Percentiles rank a stretch among this genome's conserved stretches.
These are phyloP conservation scores for Brachionus rubens DNA, from an alignment of 1,140 invertebrate species.

Conservation along the genomic window DNA sequence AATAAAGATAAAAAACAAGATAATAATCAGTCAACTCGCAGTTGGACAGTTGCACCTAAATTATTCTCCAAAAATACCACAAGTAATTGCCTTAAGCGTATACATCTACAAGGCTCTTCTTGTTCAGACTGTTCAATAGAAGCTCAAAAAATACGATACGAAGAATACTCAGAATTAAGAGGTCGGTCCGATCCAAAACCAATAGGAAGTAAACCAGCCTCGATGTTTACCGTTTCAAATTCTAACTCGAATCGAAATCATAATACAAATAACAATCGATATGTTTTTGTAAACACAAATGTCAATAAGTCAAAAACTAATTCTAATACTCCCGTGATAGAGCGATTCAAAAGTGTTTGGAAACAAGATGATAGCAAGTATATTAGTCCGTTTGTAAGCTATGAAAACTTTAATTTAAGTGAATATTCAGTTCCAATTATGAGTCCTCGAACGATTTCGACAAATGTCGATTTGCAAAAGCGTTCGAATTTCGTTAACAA, in stretches of 20 bases:
- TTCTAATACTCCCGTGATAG: not conserved
- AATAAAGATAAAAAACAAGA: not conserved
- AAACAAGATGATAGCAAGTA: not conserved
- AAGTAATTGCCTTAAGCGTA: not conserved
- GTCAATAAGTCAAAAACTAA: not conserved
- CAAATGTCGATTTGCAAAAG: not conserved
- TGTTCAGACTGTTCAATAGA: not conserved
- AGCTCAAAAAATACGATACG: constrained; percentile 10
- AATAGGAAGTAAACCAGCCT: constrained; percentile 38
- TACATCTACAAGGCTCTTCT: too few species aligned
- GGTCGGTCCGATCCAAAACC: constrained; percentile 5
- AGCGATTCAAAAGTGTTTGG: not conserved
- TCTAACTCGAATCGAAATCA: not conserved
- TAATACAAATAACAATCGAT: not conserved
- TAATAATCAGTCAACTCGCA: not conserved
- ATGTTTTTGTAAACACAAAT: not conserved
- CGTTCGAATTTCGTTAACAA: not conserved
- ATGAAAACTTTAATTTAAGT: not conserved
- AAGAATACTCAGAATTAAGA: not conserved
- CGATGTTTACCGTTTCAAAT: constrained; percentile 26
- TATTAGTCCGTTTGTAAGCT: not conserved
- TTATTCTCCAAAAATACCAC: constrained; percentile 20
- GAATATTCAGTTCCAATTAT: not conserved
- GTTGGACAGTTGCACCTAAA: constrained; percentile 41
- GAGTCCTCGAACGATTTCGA: not conserved